Base-by-base conservation (phyloP, 2,797 vertebrate species). In the Anguilla anguilla region DNA sequence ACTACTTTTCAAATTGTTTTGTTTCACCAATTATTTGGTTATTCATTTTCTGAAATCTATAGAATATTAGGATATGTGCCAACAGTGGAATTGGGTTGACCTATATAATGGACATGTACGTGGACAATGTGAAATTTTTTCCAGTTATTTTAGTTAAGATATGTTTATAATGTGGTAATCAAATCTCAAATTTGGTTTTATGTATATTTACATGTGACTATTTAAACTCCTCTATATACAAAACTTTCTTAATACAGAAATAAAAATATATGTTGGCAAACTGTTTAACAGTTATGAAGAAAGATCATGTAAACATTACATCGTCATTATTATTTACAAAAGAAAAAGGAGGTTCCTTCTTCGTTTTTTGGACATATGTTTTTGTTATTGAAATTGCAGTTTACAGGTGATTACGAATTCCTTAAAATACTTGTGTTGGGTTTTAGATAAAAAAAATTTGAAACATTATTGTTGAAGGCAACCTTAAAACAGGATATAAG, bases 271-370 rank as follows among this genome's bases (percentile, higher is more conserved):
- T 95, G 17, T 5, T 28, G 35, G 79, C 79, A 86, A 89, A 89
- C 95, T 95, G 95, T 94, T 94, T 95, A 95, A 96, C 95, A 96
- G 95, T 95, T 94, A 94, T 92, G 93, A 95, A 90, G 94, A 92
- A 91, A 91, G 92, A 94, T 94, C 93, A 93, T 92, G 92, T 95
- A 94, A 92, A 91, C 90, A 85, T 93, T 91, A 93, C 92, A 94
- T 94, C 93, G 93, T 94, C 92, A 89, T 88, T 89, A 87, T 43
- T 87, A 91, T 90, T 86, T 83, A 88, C 49, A 88, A 91, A 87
- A 69, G 67, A 89, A 90, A 93, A 91, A 89, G 89, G 84, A 89
- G 43, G 79, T 89, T 19, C 85, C 82, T 49, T 92, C 22, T 92
- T 94, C 94, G 94, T 94, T 92, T 92, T 92, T 94, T 94, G 94